A percentile compares a stretch with the other conserved stretches of the same genome.
phyloP scores from a whole-genome alignment of 2,113 vertebrate species.

The zebrafish (Danio rerio) region DNA sequence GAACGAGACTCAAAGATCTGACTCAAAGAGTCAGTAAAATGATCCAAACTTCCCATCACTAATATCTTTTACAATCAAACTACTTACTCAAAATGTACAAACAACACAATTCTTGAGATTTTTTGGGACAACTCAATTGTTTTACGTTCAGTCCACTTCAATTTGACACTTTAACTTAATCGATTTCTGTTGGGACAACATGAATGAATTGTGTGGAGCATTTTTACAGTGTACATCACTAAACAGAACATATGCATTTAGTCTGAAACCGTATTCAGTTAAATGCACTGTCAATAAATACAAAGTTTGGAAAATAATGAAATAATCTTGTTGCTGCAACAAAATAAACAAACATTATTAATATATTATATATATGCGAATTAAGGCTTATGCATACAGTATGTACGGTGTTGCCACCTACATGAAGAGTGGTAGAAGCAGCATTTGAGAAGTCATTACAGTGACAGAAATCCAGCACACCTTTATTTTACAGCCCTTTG shows the following conservation, averaged over 20 bases:
- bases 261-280: neutral
- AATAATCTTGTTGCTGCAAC: neutral
- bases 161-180: no score
- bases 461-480: neutral
- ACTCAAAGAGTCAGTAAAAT: no score
- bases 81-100: no score
- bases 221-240: neutral
- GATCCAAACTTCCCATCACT: no score
- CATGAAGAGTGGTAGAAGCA: slow-evolving; percentile 2
- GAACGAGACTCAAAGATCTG: no score
- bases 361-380: slow-evolving; percentile 34
- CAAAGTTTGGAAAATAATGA: neutral
- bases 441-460: neutral
- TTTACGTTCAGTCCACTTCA: no score
- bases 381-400: neutral
- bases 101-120: no score
- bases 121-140: no score
- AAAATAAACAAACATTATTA: neutral
- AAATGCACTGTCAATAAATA: slow-evolving; percentile 33
- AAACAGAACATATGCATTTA: neutral
- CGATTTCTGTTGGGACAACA: no score
- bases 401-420: neutral
- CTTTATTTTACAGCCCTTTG: slow-evolving; percentile 16
- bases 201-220: no score
- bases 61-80: no score